phyloP scores from a whole-genome alignment of 23 tunicate species.

The Phallusia fumigata region DNA sequence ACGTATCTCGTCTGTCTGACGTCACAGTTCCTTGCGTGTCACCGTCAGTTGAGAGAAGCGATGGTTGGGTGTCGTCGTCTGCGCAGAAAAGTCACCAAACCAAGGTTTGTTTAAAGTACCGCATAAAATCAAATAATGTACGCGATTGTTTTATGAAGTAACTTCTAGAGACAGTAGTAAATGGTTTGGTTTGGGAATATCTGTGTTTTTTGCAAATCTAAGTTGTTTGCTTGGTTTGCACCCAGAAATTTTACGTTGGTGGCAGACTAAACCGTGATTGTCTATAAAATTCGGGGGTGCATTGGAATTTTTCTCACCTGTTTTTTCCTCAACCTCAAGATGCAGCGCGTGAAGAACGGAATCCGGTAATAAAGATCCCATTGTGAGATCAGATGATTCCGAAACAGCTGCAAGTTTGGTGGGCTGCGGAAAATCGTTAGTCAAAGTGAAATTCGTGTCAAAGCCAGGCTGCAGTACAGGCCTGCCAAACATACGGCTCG shows the following conservation, averaged over 20 bases:
- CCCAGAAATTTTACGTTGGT: background rate
- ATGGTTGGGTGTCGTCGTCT: slow-evolving; percentile 1
- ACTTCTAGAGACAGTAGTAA: no score
- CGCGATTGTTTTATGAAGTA: no score
- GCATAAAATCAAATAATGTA: no score
- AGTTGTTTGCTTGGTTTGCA: background rate
- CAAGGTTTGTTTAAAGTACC: no score
- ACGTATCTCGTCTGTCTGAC: background rate
- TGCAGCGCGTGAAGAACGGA: slow-evolving; percentile 40
- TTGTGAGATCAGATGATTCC: slow-evolving; percentile 42
- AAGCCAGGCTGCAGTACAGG: no score
- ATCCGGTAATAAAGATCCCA: slow-evolving; percentile 87
- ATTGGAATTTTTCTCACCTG: background rate
- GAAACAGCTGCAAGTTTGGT: slow-evolving; percentile 36
- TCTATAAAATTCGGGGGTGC: no score
- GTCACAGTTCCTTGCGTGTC: background rate
- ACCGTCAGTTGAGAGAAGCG: background rate
- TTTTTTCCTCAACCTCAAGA: slow-evolving; percentile 25
- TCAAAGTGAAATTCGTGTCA: no score
- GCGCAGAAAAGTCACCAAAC: background rate
- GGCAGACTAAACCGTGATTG: no score
- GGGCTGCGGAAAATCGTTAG: background rate
- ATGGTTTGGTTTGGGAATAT: no score
- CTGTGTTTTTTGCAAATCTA: no score
- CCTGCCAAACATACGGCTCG: background rate